A percentile compares a stretch with the other conserved stretches of the same genome.
phyloP scores from a whole-genome alignment of 37 sponge, comb jelly and placozoan species.

The Theonella swinhoei region DNA sequence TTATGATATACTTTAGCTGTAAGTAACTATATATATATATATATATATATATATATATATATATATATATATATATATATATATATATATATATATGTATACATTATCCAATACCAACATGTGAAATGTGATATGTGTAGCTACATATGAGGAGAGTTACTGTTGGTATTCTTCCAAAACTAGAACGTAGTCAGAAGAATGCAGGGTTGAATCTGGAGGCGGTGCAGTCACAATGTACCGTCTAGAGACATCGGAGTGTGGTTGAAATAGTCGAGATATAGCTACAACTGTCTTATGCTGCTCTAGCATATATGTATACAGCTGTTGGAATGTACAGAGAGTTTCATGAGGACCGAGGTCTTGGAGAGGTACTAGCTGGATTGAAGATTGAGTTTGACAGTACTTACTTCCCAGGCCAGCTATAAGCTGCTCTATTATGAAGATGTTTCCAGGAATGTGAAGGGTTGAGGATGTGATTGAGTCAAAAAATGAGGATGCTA shows the following conservation, averaged over 20 bases:
- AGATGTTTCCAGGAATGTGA: conserved; percentile 47
- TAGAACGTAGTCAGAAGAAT: too few species aligned
- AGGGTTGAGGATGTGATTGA: conserved; percentile 56
- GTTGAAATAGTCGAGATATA: conserved; percentile 34
- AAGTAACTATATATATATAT: too few species aligned
- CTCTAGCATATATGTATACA: conserved; percentile 25
- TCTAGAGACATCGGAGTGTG: background rate
- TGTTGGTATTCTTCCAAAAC: too few species aligned
- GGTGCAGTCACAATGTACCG: background rate
- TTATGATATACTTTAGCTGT: too few species aligned
- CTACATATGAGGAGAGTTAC: too few species aligned
- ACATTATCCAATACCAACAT: too few species aligned
- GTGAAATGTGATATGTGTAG: too few species aligned
- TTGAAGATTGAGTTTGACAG: background rate
- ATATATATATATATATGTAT: too few species aligned
- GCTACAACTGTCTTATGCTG: conserved; percentile 28
- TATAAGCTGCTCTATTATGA: conserved; percentile 37
- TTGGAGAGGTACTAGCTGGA: background rate
- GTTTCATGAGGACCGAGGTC: background rate
- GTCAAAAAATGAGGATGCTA: conserved; percentile 68
- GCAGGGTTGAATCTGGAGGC: too few species aligned
- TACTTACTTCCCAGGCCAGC: background rate
- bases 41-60: too few species aligned
- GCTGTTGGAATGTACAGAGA: conserved; percentile 13
- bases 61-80: too few species aligned